A percentile compares a stretch with the other conserved stretches of the same genome.
These are phyloP conservation scores for Nannobrachium achirus DNA, from an alignment of 2,113 vertebrate genomes.

Conservation along the genomic window DNA sequence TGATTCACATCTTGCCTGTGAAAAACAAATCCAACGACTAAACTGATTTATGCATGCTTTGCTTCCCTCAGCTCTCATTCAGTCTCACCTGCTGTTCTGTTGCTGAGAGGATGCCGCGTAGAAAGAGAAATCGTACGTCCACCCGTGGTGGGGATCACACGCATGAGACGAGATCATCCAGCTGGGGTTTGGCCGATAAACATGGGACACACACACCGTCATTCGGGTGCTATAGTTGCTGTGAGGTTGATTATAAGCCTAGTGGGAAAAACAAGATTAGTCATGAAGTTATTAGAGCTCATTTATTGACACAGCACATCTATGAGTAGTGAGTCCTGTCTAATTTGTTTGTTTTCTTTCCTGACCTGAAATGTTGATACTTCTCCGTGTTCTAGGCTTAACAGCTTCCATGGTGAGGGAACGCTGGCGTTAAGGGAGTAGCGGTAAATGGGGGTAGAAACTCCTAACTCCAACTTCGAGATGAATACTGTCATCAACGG, in stretches of 20 bases:
- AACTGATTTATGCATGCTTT: background rate
- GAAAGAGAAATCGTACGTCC: conserved; percentile 94
- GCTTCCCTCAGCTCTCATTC: background rate
- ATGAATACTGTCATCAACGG: conserved; percentile 87
- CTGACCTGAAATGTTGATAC: conserved; percentile 94
- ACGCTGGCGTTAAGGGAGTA: conserved; percentile 89
- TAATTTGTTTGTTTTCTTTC: background rate
- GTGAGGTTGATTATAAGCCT: conserved; percentile 93
- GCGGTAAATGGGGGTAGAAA: conserved; percentile 85
- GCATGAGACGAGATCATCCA: conserved; percentile 93
- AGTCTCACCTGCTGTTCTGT: conserved; percentile 85
- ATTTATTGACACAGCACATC: conserved; percentile 3
- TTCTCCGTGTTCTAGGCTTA: conserved; percentile 83
- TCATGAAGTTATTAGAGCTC: conserved; percentile 9
- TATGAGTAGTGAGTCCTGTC: background rate
- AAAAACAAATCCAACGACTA: conserved; percentile 10
- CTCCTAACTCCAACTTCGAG: conserved; percentile 85
- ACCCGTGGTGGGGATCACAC: conserved; percentile 89
- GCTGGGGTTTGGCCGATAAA: conserved; percentile 88
- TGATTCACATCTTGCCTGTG: conserved; percentile 17
- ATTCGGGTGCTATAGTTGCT: conserved; percentile 96
- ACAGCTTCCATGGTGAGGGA: conserved; percentile 86
- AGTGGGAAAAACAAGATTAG: conserved; percentile 51
- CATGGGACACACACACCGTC: conserved; percentile 95
- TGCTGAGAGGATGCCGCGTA: conserved; percentile 87